These are phyloP conservation scores for Herpetotheres cachinnans DNA, from an alignment of 2,113 vertebrate genomes.

Conservation along the genomic window DNA sequence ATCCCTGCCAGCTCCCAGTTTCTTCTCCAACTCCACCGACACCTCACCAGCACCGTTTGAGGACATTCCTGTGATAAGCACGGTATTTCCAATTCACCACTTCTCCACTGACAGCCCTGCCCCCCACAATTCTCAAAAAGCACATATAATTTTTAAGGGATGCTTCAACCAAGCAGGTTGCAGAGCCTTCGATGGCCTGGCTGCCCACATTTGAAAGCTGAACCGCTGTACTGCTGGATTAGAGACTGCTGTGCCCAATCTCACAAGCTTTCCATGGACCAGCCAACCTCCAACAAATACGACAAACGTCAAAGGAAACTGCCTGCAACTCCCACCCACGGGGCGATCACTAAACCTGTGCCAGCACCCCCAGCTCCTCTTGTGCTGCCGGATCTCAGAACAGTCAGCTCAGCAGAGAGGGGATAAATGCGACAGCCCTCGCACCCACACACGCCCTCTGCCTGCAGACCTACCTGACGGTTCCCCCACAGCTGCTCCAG, in stretches of 20 bases:
- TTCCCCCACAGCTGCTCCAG: background rate
- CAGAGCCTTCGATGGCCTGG: accelerated
- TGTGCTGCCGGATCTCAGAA: background rate
- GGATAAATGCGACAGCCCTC: too few species aligned
- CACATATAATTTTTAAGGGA: accelerated
- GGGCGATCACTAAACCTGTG: background rate
- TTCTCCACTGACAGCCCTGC: background rate
- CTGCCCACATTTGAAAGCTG: background rate
- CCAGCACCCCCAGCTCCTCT: background rate
- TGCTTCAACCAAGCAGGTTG: accelerated
- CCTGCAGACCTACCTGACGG: conserved; percentile 65
- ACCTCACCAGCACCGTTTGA: accelerated
- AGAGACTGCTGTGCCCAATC: background rate
- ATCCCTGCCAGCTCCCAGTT: background rate
- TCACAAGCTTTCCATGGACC: background rate
- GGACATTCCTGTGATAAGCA: background rate
- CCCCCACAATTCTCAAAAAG: background rate
- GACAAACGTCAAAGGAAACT: background rate
- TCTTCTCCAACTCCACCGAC: background rate
- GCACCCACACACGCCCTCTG: background rate
- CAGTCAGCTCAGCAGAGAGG: background rate
- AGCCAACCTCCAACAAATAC: accelerated
- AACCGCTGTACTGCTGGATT: too few species aligned
- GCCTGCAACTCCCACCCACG: accelerated
- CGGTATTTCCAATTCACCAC: accelerated